Base-by-base conservation (phyloP, 2,888 invertebrate genomes). In the Automeris io region DNA sequence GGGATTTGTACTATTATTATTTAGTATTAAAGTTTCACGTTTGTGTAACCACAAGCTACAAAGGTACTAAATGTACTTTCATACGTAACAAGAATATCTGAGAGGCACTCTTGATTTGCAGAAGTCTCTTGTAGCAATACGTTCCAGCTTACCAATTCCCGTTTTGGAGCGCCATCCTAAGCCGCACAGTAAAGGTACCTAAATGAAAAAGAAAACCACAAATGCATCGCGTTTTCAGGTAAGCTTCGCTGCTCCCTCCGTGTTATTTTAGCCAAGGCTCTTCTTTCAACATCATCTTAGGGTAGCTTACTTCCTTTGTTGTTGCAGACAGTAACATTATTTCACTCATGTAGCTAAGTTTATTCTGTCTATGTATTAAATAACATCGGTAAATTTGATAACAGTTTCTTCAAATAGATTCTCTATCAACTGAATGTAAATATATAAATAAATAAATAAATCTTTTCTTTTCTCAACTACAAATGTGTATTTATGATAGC, bases 181-280 rank as follows among this genome's bases (percentile, higher is more conserved):
- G 61, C 58, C 55, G 46, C 47, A 54, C 54, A 57, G 51, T 58
- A 57, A 60, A 59, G 47, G 54, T 58, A n/a, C n/a, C n/a, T n/a
- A 62, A 68, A 71, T 58, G 62, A 68, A 72, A 73, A 74, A 72
- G 70, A 72, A 74, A 73, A 74, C 61, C 52, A 36, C 40, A 37
- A 47, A 47, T 49, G 23, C 48, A 43, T 11, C 11, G 45, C 38
- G 39, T 54, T 33, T 42, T 49, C 34, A 42, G 22, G 26, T 26
- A 39, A 39, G 39, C 33, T 34, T 13, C 34, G 26, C 25, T 25
- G 9, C 18, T 12, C 36, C 16, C 4, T 23, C 12, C 42, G 25
- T 45, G 45, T 44, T 42, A 39, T 40, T 41, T 25, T 33, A 26
- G 44, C 41, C 45, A 45, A 61, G 40, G 45, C 57, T 55, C 48